These are phyloP conservation scores for Crotalus tigris DNA, from an alignment of 2,113 vertebrate species.

Conservation along the genomic window DNA sequence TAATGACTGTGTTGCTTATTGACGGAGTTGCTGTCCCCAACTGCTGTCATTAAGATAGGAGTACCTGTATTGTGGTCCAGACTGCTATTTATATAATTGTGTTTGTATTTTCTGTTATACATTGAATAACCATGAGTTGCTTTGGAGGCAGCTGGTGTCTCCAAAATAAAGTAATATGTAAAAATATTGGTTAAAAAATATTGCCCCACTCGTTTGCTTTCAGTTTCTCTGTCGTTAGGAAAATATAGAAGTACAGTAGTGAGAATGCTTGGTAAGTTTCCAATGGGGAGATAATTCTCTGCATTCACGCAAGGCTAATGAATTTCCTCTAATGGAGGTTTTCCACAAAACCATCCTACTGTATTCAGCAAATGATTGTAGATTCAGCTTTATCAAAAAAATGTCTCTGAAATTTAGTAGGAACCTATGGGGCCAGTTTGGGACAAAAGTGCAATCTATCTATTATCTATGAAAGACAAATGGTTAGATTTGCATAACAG, in stretches of 20 bases:
- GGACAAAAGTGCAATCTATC: neutral
- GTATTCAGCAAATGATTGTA: neutral
- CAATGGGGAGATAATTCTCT: neutral
- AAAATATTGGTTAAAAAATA: neutral
- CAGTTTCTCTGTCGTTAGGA: neutral
- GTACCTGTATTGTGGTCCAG: neutral
- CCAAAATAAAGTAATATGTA: neutral
- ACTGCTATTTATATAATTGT: neutral
- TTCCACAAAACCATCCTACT: neutral
- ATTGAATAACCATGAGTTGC: neutral
- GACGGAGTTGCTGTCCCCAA: neutral
- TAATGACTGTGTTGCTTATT: neutral
- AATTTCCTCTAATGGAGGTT: neutral
- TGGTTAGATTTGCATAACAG: neutral
- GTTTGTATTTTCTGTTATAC: neutral
- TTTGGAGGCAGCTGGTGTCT: neutral
- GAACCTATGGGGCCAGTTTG: neutral
- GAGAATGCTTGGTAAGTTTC: neutral
- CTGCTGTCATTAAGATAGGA: neutral
- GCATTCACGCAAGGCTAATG: neutral
- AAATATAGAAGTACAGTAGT: neutral
- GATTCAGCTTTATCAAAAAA: neutral
- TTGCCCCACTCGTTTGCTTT: neutral
- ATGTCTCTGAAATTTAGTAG: neutral
- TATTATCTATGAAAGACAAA: neutral